Evolutionary conservation across 2,113 vertebrate genomes (phyloP).

Genomic region (Seriola aureovittata): DNA sequence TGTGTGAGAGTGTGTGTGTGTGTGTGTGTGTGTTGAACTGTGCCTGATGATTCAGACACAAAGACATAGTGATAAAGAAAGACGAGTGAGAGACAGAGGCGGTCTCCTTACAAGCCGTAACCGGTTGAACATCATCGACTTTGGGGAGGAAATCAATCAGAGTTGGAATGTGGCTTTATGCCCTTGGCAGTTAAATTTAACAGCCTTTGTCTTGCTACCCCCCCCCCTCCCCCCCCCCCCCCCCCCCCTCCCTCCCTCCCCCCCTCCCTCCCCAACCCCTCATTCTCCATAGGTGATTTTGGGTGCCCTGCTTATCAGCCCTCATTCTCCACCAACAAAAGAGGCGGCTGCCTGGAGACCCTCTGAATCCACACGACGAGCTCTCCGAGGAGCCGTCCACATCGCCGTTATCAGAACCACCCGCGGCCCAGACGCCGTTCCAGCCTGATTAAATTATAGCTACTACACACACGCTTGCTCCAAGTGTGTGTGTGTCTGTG

Average conservation of each 20-base stretch:
- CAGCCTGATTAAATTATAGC: slow-evolving; percentile 77
- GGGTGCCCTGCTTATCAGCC: slow-evolving; percentile 73
- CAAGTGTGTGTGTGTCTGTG: not conserved
- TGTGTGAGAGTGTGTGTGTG: not conserved
- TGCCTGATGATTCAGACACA: slow-evolving; percentile 13
- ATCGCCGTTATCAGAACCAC: slow-evolving; percentile 66
- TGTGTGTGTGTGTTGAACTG: slow-evolving; percentile 24
- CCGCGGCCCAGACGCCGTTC: slow-evolving; percentile 59
- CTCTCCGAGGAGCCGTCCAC: slow-evolving; percentile 65
- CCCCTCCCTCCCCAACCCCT: slow-evolving; percentile 21
- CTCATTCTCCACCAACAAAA: slow-evolving; percentile 71
- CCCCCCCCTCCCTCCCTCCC: not conserved
- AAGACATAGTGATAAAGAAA: slow-evolving; percentile 43
- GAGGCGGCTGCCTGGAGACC: slow-evolving; percentile 60
- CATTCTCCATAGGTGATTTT: slow-evolving; percentile 66
- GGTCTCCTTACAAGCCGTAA: slow-evolving; percentile 51
- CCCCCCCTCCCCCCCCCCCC: no score
- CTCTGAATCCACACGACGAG: slow-evolving; percentile 57
- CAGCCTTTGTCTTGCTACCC: slow-evolving; percentile 69
- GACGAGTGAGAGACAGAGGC: slow-evolving; percentile 4
- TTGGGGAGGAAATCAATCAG: slow-evolving; percentile 80
- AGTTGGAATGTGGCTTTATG: slow-evolving; percentile 60
- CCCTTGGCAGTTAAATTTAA: slow-evolving; percentile 70
- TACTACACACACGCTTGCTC: slow-evolving; percentile 54
- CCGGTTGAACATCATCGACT: slow-evolving; percentile 59